Evolutionary conservation across 2,888 invertebrate genomes (phyloP), one percentile per base, ranked within the genome.

Genomic region (Drosophila neutralis): DNA sequence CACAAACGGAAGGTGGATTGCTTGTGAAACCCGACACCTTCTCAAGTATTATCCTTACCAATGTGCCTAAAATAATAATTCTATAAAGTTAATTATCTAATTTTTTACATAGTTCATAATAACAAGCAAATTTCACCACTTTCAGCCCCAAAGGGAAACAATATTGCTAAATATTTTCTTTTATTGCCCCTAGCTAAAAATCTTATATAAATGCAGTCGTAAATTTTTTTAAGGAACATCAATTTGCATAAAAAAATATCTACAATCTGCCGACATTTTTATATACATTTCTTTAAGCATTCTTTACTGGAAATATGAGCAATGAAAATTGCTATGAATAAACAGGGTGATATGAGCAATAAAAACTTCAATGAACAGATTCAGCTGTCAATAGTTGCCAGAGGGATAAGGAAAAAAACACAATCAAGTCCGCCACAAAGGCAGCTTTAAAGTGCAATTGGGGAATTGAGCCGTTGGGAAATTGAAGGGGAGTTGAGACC

Each of bases 371-470:
- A 5, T 21, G 21, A 13, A 21, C 27, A 38, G 21, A 35, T 48
- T 48, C 18, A n/a, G 18, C 21, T 36, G 45, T 2, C 60, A 60
- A 65, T 61, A 7, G 24, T 15, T 24, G 45, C 45, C 45, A 45
- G 24, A 24, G 45, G 24, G 15, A 8, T 45, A 45, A 24, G 24
- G 1, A 15, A 8, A 8, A 45, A 45, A 45, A 45, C 24, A 8
- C 15, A 45, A 65, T 75, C 62, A 73, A 60, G 53, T 40, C 59
- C 8, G 45, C 63, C 84, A 66, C 62, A 74, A 78, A 38, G 56
- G 38, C 54, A 57, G 58, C 66, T 63, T 74, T 51, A 62, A 69
- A 79, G 49, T 60, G 57, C 66, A 76, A 24, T 45, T 45, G 45
- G 45, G 21, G n/a, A 51, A 18, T n/a, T 35, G 29, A 24, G 21